Conservation (phyloP, 2,888 invertebrate genomes). For the Platycheirus albimanus region DNA sequence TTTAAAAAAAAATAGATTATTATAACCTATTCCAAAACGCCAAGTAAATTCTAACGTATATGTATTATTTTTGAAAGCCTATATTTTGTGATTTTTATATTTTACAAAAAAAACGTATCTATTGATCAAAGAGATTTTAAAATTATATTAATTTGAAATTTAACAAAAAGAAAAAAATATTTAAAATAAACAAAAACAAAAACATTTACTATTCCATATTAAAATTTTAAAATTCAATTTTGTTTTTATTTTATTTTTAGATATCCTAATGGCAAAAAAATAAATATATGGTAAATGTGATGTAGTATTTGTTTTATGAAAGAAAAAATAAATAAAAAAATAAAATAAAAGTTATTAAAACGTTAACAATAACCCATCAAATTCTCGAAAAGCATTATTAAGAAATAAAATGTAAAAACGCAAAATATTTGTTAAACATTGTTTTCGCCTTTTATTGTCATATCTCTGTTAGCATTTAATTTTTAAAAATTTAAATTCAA, state of each 20-base stretch:
- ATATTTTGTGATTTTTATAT: constrained; percentile 17
- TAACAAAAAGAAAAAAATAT: background rate
- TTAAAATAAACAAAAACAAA: background rate
- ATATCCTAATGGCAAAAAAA: constrained; percentile 30
- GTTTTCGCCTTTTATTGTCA: constrained; percentile 42
- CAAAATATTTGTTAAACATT: constrained; percentile 35
- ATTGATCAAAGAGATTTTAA: constrained; percentile 13
- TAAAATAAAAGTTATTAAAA: background rate
- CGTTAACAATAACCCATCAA: constrained; percentile 24
- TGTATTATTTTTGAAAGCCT: background rate
- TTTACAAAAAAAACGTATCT: constrained; percentile 4
- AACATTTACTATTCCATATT: background rate
- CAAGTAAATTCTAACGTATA: constrained; percentile 1
- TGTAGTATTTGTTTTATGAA: constrained; percentile 8
- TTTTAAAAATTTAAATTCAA: constrained; percentile 36
- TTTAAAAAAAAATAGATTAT: background rate
- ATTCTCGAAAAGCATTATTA: constrained; percentile 47
- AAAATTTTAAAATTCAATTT: background rate
- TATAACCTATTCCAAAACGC: constrained; percentile 12
- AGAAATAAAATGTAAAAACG: constrained; percentile 39
- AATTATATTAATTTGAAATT: constrained; percentile 20
- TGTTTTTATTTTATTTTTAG: constrained; percentile 24
- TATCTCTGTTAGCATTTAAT: constrained; percentile 30
- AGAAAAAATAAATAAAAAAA: background rate
- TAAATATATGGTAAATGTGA: constrained; percentile 22